Evolutionary conservation across 2,113 vertebrate genomes (phyloP).

Genomic region (Pica pica): DNA sequence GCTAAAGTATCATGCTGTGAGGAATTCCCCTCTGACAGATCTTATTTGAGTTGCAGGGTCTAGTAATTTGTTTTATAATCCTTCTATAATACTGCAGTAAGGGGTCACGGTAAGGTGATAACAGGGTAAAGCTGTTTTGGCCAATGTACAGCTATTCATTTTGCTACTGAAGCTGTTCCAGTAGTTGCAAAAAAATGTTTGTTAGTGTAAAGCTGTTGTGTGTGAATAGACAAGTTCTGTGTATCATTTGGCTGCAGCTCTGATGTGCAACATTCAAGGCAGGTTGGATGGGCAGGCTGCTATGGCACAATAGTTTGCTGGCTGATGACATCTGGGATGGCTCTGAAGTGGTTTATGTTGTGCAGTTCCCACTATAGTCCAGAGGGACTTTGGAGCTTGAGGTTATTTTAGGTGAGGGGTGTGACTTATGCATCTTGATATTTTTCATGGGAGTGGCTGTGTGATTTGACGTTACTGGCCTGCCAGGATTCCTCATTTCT

Average conservation of each 20-base stretch:
- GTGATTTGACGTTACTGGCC: background rate
- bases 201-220: background rate
- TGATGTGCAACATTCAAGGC: background rate
- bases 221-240: background rate
- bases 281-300: fast-evolving
- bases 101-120: background rate
- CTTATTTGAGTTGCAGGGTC: background rate
- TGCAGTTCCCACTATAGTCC: background rate
- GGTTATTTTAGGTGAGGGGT: background rate
- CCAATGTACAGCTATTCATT: background rate
- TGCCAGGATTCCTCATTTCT: background rate
- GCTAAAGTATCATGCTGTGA: background rate
- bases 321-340: background rate
- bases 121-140: background rate
- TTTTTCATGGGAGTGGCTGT: background rate
- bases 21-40: background rate
- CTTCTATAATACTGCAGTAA: background rate
- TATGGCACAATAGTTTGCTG: background rate
- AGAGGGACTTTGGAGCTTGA: background rate
- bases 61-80: background rate
- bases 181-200: background rate
- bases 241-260: background rate
- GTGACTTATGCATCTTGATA: background rate
- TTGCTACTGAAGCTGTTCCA: background rate
- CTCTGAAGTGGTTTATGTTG: background rate